Evolutionary conservation across 2,113 vertebrate genomes (phyloP).

Genomic region (Crotalus helleri): DNA sequence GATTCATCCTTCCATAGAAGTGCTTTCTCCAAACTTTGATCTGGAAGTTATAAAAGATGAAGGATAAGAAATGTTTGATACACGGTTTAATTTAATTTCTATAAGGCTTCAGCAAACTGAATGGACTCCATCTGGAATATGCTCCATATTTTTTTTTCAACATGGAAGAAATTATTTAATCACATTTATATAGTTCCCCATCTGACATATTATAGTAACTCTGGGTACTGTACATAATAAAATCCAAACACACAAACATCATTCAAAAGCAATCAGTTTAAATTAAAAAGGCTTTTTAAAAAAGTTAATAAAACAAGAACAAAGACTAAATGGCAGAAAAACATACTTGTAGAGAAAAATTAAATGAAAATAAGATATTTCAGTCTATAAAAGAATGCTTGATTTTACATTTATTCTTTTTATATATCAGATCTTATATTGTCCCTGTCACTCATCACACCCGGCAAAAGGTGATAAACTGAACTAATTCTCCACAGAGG

Average conservation of each 20-base stretch:
- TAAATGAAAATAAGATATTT: neutral
- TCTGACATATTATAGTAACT: neutral
- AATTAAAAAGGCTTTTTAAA: neutral
- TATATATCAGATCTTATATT: neutral
- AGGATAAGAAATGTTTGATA: neutral
- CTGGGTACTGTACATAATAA: neutral
- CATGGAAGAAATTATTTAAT: neutral
- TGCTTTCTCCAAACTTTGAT: neutral
- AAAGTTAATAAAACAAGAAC: neutral
- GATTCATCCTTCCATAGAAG: neutral
- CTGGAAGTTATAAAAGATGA: neutral
- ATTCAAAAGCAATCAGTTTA: neutral
- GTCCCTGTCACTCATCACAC: neutral
- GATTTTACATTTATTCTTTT: neutral
- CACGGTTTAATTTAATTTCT: neutral
- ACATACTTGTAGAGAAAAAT: neutral
- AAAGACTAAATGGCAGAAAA: neutral
- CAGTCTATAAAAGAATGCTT: neutral
- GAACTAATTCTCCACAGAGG: slow-evolving; percentile 13
- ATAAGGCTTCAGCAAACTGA: neutral
- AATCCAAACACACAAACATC: neutral
- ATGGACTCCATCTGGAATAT: neutral
- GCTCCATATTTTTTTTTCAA: neutral
- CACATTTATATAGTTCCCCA: neutral
- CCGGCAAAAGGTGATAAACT: neutral